Evolutionary conservation across 2,113 vertebrate genomes (phyloP).

Genomic region (Callorhinus ursinus): DNA sequence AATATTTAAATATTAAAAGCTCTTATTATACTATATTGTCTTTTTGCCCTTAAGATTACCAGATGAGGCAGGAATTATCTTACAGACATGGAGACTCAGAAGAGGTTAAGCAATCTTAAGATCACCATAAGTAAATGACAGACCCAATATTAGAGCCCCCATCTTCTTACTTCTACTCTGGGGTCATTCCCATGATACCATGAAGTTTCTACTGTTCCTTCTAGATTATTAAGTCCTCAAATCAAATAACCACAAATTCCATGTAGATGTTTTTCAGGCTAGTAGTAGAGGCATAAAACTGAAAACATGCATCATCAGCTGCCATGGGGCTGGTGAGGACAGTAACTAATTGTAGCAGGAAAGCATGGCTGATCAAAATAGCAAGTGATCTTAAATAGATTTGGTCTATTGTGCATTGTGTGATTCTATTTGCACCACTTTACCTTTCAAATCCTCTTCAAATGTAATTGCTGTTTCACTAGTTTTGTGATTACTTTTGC

Average conservation of each 20-base stretch:
- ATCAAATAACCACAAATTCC: neutral
- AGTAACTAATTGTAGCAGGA: neutral
- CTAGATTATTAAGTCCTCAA: neutral
- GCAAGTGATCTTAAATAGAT: neutral
- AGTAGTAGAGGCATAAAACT: neutral
- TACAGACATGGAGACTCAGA: neutral
- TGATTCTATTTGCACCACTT: neutral
- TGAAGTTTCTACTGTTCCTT: neutral
- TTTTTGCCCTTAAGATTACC: neutral
- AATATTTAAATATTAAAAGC: slow-evolving; percentile 22
- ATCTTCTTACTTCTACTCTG: neutral
- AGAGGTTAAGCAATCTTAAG: neutral
- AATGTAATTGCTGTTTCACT: neutral
- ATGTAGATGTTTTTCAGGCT: neutral
- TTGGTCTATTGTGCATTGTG: neutral
- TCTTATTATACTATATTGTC: neutral
- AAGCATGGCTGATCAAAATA: neutral
- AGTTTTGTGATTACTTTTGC: neutral
- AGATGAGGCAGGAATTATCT: neutral
- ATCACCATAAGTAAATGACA: neutral
- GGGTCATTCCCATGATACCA: neutral
- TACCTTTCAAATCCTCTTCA: neutral
- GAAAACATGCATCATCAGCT: neutral
- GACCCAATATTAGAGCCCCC: neutral
- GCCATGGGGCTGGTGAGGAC: rapidly evolving